These are phyloP conservation scores for Luperina testacea DNA, from an alignment of 2,888 invertebrate species.

Conservation along the genomic window DNA sequence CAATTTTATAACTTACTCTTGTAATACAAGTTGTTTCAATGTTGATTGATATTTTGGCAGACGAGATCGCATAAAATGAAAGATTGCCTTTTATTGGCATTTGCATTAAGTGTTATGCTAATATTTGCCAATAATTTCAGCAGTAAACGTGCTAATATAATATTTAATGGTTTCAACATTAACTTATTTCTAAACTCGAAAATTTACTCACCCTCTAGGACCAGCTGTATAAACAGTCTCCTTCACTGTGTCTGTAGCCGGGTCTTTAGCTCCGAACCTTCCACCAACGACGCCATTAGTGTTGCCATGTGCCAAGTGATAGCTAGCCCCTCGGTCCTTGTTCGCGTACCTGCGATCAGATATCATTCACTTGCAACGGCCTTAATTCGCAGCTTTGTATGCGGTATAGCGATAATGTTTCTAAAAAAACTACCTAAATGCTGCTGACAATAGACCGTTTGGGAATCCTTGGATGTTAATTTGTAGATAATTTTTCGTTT, in stretches of 20 bases:
- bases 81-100: no score
- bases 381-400: conserved; percentile 51
- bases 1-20: neutral
- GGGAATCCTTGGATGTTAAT: conserved; percentile 46
- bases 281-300: conserved; percentile 92
- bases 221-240: conserved; percentile 94
- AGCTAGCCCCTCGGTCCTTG: conserved; percentile 93
- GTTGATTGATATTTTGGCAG: neutral
- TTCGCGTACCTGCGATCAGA: conserved; percentile 88
- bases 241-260: conserved; percentile 92
- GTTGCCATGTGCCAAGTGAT: conserved; percentile 92
- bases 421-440: conserved; percentile 51
- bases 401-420: conserved; percentile 40
- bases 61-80: neutral
- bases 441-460: conserved; percentile 55
- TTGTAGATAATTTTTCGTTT: conserved; percentile 43
- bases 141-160: neutral
- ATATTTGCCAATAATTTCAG: neutral
- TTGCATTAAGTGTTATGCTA: neutral
- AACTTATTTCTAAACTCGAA: neutral
- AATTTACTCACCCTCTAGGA: conserved; percentile 91
- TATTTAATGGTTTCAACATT: neutral
- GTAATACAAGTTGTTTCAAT: neutral
- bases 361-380: conserved; percentile 58
- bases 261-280: conserved; percentile 93